A percentile compares a stretch with the other conserved stretches of the same genome.
These are phyloP conservation scores for Nymphalis io DNA, from an alignment of 1,140 invertebrate genomes.

Conservation along the genomic window DNA sequence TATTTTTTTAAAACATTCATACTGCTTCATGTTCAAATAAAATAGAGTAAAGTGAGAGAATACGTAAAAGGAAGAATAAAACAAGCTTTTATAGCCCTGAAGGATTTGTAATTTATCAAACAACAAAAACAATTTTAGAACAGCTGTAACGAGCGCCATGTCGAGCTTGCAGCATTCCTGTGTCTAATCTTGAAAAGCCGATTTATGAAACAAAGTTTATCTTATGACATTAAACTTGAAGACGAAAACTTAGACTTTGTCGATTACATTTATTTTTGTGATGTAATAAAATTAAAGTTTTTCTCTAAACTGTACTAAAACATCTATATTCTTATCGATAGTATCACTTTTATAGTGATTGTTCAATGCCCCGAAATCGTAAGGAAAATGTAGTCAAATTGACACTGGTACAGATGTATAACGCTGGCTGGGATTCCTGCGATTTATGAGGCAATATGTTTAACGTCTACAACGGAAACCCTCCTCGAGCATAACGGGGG, in stretches of 20 bases:
- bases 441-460: slow-evolving; percentile 81
- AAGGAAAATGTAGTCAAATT: slow-evolving; percentile 76
- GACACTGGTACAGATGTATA: slow-evolving; percentile 70
- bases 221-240: slow-evolving; percentile 23
- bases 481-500: slow-evolving; percentile 77
- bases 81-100: slow-evolving; percentile 44
- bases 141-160: slow-evolving; percentile 49
- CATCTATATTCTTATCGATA: slow-evolving; percentile 2
- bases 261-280: background rate
- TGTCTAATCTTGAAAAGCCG: slow-evolving; percentile 55
- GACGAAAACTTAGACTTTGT: no score
- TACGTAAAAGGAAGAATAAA: slow-evolving; percentile 14
- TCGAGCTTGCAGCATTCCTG: slow-evolving; percentile 41
- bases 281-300: background rate
- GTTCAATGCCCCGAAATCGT: slow-evolving; percentile 69
- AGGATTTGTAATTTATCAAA: slow-evolving; percentile 55
- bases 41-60: background rate
- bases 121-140: slow-evolving; percentile 61
- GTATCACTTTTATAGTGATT: slow-evolving; percentile 32
- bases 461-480: slow-evolving; percentile 77
- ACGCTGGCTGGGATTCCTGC: slow-evolving; percentile 71
- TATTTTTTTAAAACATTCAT: no score
- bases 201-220: slow-evolving; percentile 52
- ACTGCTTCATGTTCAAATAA: no score
- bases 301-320: background rate